phyloP scores from a whole-genome alignment of 1,140 invertebrate species.

The Aphelinus certus region DNA sequence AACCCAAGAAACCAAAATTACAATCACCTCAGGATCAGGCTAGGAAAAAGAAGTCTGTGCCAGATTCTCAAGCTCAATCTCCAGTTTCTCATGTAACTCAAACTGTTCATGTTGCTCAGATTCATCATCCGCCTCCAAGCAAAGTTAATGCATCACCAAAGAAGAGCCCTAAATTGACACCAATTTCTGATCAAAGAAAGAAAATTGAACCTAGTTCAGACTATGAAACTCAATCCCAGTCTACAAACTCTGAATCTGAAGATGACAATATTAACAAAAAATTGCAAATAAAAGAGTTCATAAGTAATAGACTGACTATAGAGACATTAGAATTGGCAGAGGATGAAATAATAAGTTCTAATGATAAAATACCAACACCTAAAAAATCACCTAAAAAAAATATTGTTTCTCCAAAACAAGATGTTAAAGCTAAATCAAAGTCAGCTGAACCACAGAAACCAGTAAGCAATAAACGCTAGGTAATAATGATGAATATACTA shows the following conservation, averaged over 20 bases:
- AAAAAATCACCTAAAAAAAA: slow-evolving; percentile 26
- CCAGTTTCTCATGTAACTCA: slow-evolving; percentile 30
- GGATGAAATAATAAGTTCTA: slow-evolving; percentile 14
- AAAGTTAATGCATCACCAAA: slow-evolving; percentile 17
- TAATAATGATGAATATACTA: slow-evolving; percentile 1
- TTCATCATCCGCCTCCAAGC: slow-evolving; percentile 38
- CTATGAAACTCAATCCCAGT: slow-evolving; percentile 40
- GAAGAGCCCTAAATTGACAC: slow-evolving; percentile 20
- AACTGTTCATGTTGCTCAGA: slow-evolving; percentile 42
- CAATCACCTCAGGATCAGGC: slow-evolving; percentile 56
- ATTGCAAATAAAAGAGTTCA: slow-evolving; percentile 28
- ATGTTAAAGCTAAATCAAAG: slow-evolving; percentile 53
- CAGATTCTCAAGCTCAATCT: slow-evolving; percentile 22
- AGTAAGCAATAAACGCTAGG: slow-evolving; percentile 55
- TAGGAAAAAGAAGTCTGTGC: slow-evolving; percentile 33
- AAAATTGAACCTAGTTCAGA: slow-evolving; percentile 39
- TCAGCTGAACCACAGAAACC: slow-evolving; percentile 66
- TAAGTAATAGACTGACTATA: slow-evolving; percentile 21
- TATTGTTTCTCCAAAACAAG: slow-evolving; percentile 21
- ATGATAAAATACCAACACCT: background rate
- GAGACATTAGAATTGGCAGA: slow-evolving; percentile 25
- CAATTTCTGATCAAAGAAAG: slow-evolving; percentile 10
- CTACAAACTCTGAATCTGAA: slow-evolving; percentile 36
- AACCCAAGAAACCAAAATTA: slow-evolving; percentile 59
- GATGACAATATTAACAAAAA: slow-evolving; percentile 32